A percentile compares a stretch with the other conserved stretches of the same genome.
phyloP scores from a whole-genome alignment of 2,888 invertebrate genomes.

The Agrypnus murinus region DNA sequence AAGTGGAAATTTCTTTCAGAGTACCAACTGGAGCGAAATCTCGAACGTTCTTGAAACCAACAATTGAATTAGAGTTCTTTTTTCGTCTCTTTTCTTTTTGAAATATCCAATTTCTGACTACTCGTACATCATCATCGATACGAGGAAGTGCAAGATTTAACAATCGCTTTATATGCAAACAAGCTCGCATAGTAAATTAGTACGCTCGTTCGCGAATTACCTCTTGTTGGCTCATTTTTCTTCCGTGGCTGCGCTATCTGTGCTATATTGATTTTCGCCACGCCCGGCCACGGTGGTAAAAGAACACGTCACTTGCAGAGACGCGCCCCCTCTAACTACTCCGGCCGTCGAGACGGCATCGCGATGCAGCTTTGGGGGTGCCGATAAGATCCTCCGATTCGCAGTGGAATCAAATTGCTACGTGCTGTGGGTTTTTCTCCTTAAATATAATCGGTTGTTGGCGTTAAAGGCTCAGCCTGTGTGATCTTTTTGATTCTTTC shows the following conservation, averaged over 20 bases:
- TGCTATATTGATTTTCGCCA: conserved; percentile 65
- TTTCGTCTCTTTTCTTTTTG: conserved; percentile 2
- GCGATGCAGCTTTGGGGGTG: conserved; percentile 50
- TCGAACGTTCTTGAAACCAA: neutral
- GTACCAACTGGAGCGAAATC: conserved; percentile 7
- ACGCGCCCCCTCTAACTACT: conserved; percentile 54
- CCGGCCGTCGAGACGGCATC: conserved; percentile 54
- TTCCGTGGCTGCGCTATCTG: conserved; percentile 62
- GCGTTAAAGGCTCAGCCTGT: conserved; percentile 43
- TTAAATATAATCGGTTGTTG: conserved; percentile 42
- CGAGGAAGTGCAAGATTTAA: conserved; percentile 41
- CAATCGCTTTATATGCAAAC: conserved; percentile 51
- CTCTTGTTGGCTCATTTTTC: conserved; percentile 60
- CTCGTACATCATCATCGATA: conserved; percentile 36
- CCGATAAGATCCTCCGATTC: conserved; percentile 52
- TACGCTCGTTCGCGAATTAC: conserved; percentile 51
- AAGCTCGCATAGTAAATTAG: conserved; percentile 49
- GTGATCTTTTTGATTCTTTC: conserved; percentile 20
- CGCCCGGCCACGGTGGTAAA: conserved; percentile 62
- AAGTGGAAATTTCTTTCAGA: neutral
- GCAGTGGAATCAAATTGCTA: conserved; percentile 50
- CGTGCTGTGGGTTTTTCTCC: conserved; percentile 47
- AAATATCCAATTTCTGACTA: conserved; percentile 19
- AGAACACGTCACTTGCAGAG: conserved; percentile 64
- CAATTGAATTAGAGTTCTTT: conserved; percentile 23